Evolutionary conservation across 2,888 invertebrate genomes (phyloP), one percentile per base, ranked within the genome.

Genomic region (Agrochola lota): DNA sequence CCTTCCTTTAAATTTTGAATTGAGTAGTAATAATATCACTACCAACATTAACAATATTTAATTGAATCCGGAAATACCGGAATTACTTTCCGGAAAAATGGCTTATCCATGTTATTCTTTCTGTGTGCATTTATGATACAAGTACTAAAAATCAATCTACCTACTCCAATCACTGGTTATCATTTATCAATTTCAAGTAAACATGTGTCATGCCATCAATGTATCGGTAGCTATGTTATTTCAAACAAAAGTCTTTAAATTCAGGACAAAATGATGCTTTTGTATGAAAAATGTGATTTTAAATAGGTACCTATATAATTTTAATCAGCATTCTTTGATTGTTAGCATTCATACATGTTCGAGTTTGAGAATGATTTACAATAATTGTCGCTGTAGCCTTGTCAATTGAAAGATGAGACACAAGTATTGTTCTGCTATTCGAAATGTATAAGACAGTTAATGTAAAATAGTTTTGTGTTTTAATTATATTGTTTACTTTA

Each of bases 361-460:
- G 20, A 55, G 57, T 57, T 46, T 35, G 62, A 57, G 40, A 68
- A 71, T 63, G 35, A 66, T 71, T 62, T 63, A 17, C 30, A 71
- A 55, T 69, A 71, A 55, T 69, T 17, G n/a, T 83, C 60, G n/a
- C 26, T 76, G 40, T 43, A 59, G n/a, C 60, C 52, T 76, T 57
- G 43, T 78, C 57, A 46, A 71, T 60, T 73, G 67, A n/a, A 60
- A 40, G 3, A 59, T 60, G n/a, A 67, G n/a, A 59, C 46, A 62
- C 40, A 59, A 74, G 26, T 59, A 63, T 74, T 73, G 64, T 73
- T 62, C 43, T 62, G 64, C 40, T 79, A 63, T 76, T 82, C n/a
- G 26, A 70, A 71, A 83, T 72, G 68, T 74, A 70, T 80, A 85
- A 85, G 83, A 85, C 83, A 84, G 26, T 57, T 68, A 43, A 68